A percentile compares a stretch with the other conserved stretches of the same genome.
Conservation (phyloP, 2,113 vertebrate species). For the Gasterosteus nipponicus region DNA sequence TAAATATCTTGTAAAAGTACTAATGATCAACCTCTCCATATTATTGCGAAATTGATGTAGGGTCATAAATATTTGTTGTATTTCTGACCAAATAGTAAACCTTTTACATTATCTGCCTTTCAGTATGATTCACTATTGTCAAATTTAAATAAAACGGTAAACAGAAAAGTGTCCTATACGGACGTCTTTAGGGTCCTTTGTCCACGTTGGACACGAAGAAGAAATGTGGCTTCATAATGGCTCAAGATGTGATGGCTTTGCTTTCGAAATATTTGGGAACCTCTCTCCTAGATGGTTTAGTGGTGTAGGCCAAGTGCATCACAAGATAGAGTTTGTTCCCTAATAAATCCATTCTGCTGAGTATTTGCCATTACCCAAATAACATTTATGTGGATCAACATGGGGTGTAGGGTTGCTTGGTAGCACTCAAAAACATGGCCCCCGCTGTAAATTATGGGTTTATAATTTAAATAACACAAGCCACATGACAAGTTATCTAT, state of each 20-base stretch:
- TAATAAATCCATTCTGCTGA: slow-evolving; percentile 46
- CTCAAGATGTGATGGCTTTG: background rate
- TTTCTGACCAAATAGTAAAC: background rate
- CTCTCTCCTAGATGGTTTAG: slow-evolving; percentile 23
- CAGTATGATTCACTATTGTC: background rate
- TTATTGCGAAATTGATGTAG: background rate
- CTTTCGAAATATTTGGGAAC: slow-evolving; percentile 20
- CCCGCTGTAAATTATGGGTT: slow-evolving; percentile 10
- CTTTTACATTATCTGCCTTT: background rate
- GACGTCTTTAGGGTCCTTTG: slow-evolving; percentile 17
- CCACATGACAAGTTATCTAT: background rate
- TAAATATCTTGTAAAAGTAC: background rate
- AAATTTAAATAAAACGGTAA: slow-evolving; percentile 34
- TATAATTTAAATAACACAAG: background rate
- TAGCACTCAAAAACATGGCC: slow-evolving; percentile 20
- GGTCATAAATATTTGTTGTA: background rate
- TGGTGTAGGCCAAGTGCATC: slow-evolving; percentile 42
- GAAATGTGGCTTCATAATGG: background rate
- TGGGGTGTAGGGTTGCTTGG: slow-evolving; percentile 43
- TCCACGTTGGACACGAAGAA: slow-evolving; percentile 12
- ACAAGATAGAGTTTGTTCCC: slow-evolving; percentile 26
- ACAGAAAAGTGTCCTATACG: slow-evolving; percentile 6
- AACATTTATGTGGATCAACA: slow-evolving; percentile 60
- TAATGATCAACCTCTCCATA: background rate
- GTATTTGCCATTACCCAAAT: slow-evolving; percentile 53